phyloP scores from a whole-genome alignment of 2,797 vertebrate species.

The Lacerta viridis region DNA sequence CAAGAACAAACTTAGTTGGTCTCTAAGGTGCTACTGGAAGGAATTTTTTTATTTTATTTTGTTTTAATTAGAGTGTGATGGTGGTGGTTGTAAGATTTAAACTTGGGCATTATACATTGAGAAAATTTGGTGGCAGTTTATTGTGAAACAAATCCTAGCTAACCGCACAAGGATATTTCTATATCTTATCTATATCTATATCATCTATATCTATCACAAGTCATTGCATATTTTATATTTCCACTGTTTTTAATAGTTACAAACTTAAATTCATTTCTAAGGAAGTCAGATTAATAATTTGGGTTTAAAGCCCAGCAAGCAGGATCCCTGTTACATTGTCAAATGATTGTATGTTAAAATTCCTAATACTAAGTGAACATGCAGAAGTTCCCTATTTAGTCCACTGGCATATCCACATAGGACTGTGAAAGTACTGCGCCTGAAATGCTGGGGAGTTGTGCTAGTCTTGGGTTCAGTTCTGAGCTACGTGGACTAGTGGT shows the following conservation, averaged over 20 bases:
- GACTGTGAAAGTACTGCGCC: no score
- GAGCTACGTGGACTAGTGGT: no score
- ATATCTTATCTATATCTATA: no score
- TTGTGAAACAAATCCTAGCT: conserved; percentile 49
- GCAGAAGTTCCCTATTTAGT: no score
- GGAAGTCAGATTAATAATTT: background rate
- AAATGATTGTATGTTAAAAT: background rate
- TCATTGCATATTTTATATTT: conserved; percentile 47
- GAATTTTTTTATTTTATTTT: no score
- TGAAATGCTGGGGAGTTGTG: no score
- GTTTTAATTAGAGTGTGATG: conserved; percentile 40
- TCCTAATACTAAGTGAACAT: background rate
- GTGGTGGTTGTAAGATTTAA: conserved; percentile 59
- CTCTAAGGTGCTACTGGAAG: no score
- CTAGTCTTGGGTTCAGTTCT: no score
- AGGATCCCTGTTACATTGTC: conserved; percentile 31
- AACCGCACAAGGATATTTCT: conserved; percentile 9
- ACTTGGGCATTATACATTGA: conserved; percentile 62
- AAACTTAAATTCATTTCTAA: background rate
- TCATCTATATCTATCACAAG: background rate
- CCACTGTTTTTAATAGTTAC: conserved; percentile 8
- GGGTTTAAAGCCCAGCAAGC: background rate
- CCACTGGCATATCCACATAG: no score
- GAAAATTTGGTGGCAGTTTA: conserved; percentile 58
- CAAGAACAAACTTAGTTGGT: no score